These are phyloP conservation scores for Urocolius indicus DNA, from an alignment of 2,113 vertebrate species.

Conservation along the genomic window DNA sequence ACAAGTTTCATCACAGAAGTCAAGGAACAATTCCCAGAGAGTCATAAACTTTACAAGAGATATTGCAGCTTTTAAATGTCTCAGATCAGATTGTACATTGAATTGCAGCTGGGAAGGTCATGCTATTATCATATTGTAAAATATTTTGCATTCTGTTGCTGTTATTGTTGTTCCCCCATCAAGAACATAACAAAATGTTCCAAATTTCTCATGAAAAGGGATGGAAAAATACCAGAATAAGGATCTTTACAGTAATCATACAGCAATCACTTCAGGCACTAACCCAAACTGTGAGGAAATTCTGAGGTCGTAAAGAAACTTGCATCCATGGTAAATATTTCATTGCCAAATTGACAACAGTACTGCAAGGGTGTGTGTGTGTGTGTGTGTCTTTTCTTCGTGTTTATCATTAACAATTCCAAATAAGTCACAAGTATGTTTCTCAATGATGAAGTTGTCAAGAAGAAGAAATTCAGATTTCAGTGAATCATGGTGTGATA, in stretches of 20 bases:
- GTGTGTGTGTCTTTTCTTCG: not conserved
- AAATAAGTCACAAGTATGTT: not conserved
- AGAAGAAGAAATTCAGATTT: not conserved
- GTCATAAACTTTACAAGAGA: not conserved
- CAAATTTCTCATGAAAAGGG: not conserved
- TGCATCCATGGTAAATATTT: not conserved
- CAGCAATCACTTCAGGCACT: not conserved
- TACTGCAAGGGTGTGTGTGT: not conserved
- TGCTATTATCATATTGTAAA: not conserved
- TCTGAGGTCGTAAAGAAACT: not conserved
- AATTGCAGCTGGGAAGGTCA: not conserved
- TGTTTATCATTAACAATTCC: not conserved
- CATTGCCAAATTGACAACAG: not conserved
- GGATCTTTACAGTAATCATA: rapidly evolving
- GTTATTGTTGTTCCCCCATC: not conserved
- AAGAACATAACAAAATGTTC: not conserved
- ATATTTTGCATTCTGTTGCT: not conserved
- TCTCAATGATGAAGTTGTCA: not conserved
- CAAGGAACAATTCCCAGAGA: not conserved
- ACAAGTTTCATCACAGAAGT: not conserved
- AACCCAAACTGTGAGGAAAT: not conserved
- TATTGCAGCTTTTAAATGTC: not conserved
- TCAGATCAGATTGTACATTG: not conserved
- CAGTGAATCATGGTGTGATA: not conserved
- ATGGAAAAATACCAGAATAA: not conserved